These are phyloP conservation scores for Podilymbus podiceps DNA, from an alignment of 2,113 vertebrate genomes.

Conservation along the genomic window DNA sequence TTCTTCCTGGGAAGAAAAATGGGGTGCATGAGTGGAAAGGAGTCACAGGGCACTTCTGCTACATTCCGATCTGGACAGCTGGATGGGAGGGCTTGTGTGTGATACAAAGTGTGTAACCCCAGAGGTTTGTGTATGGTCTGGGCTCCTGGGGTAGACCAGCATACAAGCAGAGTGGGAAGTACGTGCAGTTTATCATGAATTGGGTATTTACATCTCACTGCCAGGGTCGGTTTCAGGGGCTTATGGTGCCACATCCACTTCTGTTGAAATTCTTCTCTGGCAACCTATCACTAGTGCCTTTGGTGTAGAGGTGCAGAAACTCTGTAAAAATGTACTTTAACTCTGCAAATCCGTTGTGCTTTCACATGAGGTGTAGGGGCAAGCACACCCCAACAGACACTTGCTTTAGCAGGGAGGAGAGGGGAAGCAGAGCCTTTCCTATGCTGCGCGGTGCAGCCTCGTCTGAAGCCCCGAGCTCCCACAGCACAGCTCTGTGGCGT, in stretches of 20 bases:
- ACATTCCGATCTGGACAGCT: not conserved
- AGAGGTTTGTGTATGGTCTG: not conserved
- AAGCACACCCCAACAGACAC: rapidly evolving
- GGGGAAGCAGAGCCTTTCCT: not conserved
- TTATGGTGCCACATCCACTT: not conserved
- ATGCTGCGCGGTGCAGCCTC: rapidly evolving
- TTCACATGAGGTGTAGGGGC: not conserved
- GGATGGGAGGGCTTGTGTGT: not conserved
- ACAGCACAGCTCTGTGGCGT: not conserved
- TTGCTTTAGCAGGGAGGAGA: not conserved
- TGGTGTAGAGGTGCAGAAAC: not conserved
- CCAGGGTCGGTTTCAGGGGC: not conserved
- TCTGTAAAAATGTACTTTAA: not conserved
- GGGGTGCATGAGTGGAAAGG: not conserved
- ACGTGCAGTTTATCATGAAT: not conserved
- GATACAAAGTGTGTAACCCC: not conserved
- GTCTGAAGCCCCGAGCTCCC: not conserved
- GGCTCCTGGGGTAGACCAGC: not conserved
- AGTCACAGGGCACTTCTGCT: not conserved
- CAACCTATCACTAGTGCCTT: not conserved
- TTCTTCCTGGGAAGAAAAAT: not conserved
- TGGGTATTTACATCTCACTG: not conserved
- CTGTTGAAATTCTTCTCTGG: not conserved
- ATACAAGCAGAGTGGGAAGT: not conserved
- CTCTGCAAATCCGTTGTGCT: not conserved